These are phyloP conservation scores for Molossus alvarezi DNA, from an alignment of 2,797 vertebrate species.

Conservation along the genomic window DNA sequence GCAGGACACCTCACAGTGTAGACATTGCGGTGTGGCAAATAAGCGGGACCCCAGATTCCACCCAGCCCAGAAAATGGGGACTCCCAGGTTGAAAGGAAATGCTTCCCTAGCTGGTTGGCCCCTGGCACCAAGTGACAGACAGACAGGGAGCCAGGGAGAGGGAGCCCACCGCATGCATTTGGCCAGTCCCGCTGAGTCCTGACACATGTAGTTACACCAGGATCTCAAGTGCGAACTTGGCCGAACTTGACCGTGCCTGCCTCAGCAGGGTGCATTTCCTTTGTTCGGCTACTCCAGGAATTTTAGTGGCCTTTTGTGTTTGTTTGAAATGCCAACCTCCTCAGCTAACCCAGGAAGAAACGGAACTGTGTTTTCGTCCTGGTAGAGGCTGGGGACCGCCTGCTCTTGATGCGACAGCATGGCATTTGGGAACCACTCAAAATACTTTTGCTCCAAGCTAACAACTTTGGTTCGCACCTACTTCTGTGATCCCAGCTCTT, in stretches of 20 bases:
- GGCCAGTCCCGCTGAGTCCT: background rate
- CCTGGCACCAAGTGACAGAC: background rate
- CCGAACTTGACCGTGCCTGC: background rate
- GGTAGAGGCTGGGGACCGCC: background rate
- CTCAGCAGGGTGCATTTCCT: slow-evolving; percentile 9
- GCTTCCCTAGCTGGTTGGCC: background rate
- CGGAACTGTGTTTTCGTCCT: slow-evolving; percentile 32
- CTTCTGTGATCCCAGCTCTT: background rate
- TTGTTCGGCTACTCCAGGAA: slow-evolving; percentile 60
- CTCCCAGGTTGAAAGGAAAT: background rate
- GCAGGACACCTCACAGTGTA: background rate
- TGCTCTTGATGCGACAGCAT: background rate
- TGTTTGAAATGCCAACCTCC: slow-evolving; percentile 67
- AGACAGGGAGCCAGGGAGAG: background rate
- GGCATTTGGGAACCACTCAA: background rate
- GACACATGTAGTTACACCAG: background rate
- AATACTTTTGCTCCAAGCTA: background rate
- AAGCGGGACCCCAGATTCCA: background rate
- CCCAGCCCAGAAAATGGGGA: background rate
- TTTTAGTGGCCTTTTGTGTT: slow-evolving; percentile 60
- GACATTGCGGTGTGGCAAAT: background rate
- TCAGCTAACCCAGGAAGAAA: slow-evolving; percentile 40
- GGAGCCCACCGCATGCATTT: background rate
- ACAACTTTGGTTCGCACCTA: background rate
- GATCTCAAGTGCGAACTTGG: background rate